Conservation (phyloP, 2,797 vertebrate genomes). For the Ambastaia sidthimunki region DNA sequence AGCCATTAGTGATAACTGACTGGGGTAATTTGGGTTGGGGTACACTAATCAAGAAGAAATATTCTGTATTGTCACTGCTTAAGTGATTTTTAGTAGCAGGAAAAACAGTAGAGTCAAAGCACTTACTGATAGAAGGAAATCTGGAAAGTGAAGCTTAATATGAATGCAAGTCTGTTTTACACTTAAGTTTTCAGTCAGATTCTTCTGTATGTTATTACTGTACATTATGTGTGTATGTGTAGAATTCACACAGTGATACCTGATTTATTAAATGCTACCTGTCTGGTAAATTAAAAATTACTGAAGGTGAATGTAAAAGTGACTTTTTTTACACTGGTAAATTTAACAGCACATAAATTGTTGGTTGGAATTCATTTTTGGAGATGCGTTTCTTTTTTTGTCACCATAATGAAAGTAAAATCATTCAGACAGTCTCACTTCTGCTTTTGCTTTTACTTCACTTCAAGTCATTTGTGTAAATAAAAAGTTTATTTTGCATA, state of each 20-base stretch:
- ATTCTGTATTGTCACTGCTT: no score
- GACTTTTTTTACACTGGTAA: neutral
- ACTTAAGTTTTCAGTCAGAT: neutral
- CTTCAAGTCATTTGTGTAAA: neutral
- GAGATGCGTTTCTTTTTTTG: no score
- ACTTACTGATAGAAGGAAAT: neutral
- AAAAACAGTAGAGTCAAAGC: no score
- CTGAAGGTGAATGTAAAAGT: conserved; percentile 7
- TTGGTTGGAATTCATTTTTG: neutral
- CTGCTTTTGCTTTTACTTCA: no score
- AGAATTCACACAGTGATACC: neutral
- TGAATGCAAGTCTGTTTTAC: neutral
- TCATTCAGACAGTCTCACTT: neutral
- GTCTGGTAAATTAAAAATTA: neutral
- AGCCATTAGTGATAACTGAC: neutral
- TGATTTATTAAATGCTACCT: neutral
- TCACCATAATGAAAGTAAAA: neutral
- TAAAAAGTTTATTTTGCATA: neutral
- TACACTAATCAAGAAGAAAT: neutral
- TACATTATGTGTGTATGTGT: neutral
- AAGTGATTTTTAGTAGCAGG: neutral
- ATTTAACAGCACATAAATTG: neutral
- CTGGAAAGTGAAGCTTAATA: neutral
- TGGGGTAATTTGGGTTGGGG: neutral
- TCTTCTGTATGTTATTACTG: neutral